Base-by-base conservation (phyloP, 1,140 invertebrate species). In the Lasioglossum albipes region DNA sequence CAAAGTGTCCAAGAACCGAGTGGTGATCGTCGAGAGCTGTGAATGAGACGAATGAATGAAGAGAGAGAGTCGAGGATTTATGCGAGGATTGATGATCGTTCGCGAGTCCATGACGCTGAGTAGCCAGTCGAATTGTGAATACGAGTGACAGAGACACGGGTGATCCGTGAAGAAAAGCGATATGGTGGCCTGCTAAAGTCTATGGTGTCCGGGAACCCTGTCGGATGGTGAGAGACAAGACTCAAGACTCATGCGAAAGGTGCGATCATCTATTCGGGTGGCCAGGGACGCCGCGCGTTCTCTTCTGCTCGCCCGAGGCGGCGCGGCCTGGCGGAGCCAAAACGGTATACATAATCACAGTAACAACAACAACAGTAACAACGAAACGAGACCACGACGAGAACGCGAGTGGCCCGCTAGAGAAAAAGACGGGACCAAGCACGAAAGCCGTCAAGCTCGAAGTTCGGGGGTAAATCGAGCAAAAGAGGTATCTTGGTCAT, bases 401-500 rank as follows among this genome's bases (percentile, higher is more conserved):
- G 4, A 16, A 6, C 52, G 5, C 52, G 52, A 54, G 52, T 18
- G 13, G 52, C 6, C 18, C 16, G 18, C 52, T 4, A 54, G 52
- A 54, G 18, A 54, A 42, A 52, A 61, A 18, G 49, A 76, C 74
- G 57, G 36, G 62, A 69, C 71, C 71, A 83, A 86, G 84, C 84
- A 70, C 62, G 81, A 64, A 79, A 86, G 84, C 80, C 72, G 83
- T 85, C 22, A 85, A 86, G 84, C 84, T 78, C 72, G 80, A 85
- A 76, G 65, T 85, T 79, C 73, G 41, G 59, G 72, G 64, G 45
- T 83, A 78, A 83, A 86, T 86, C 84, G 84, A 86, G 84, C 84
- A 86, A 86, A 86, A 85, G 84, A 86, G 84, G 84, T 85, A 80
- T 78, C 78, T 66, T 81, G 68, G 62, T 79, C 61, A 27, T 59